phyloP scores from a whole-genome alignment of 2,113 vertebrate species.

The Odontesthes bonariensis region DNA sequence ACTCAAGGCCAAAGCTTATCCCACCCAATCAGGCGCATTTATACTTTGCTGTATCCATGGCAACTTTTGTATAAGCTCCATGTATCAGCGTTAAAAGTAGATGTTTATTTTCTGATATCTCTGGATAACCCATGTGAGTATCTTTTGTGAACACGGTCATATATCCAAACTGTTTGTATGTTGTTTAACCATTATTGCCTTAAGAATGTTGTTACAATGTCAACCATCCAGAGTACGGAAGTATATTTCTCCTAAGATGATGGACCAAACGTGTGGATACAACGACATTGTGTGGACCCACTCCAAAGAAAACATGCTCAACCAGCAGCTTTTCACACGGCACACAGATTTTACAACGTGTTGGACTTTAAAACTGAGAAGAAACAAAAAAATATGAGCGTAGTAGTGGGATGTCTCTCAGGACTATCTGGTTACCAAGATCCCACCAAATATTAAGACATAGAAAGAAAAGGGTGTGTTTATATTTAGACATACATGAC shows the following conservation, averaged over 20 bases:
- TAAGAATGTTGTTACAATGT: slow-evolving; percentile 51
- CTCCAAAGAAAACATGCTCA: slow-evolving; percentile 44
- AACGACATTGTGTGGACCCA: slow-evolving; percentile 12
- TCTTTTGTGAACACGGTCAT: slow-evolving; percentile 46
- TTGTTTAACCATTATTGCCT: slow-evolving; percentile 69
- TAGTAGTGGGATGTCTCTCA: slow-evolving; percentile 26
- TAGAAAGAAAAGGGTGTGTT: slow-evolving; percentile 11
- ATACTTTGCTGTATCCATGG: slow-evolving; percentile 23
- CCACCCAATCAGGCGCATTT: slow-evolving; percentile 16
- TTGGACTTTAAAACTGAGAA: background rate
- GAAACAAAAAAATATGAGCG: background rate
- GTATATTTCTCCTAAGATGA: slow-evolving; percentile 56
- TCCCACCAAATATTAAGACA: slow-evolving; percentile 45
- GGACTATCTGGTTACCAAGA: slow-evolving; percentile 16
- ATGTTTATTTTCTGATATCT: slow-evolving; percentile 53
- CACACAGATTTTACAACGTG: background rate
- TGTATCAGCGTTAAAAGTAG: slow-evolving; percentile 35
- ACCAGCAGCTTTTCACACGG: slow-evolving; percentile 17
- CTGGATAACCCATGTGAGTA: slow-evolving; percentile 43
- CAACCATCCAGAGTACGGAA: slow-evolving; percentile 36
- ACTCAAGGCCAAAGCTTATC: slow-evolving; percentile 43
- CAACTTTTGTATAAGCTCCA: slow-evolving; percentile 38
- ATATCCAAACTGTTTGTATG: slow-evolving; percentile 50
- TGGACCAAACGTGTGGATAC: slow-evolving; percentile 35
- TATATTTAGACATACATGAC: slow-evolving; percentile 1